A percentile compares a stretch with the other conserved stretches of the same genome.
Conservation (phyloP, 1,140 invertebrate species). For the Lordiphosa stackelbergi region DNA sequence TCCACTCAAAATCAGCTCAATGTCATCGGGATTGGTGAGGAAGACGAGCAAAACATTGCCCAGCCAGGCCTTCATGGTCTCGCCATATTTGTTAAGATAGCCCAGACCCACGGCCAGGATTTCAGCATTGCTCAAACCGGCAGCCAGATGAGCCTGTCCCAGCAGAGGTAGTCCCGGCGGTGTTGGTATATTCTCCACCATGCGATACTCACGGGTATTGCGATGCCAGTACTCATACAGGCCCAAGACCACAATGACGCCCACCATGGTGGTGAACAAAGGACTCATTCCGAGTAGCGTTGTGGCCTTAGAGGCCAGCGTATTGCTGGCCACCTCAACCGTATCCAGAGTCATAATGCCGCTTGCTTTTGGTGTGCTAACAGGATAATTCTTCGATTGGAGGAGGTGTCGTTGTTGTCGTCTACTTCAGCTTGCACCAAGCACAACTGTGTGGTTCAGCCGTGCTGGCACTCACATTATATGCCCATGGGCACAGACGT, state of each 20-base stretch:
- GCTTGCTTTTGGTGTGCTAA: neutral
- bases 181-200: constrained; percentile 79
- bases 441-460: constrained; percentile 46
- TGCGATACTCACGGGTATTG: constrained; percentile 57
- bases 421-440: constrained; percentile 30
- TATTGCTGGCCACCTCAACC: constrained; percentile 37
- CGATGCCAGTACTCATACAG: constrained; percentile 69
- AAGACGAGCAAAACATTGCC: constrained; percentile 83
- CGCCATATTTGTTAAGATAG: constrained; percentile 79
- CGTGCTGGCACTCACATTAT: constrained; percentile 27
- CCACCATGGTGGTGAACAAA: constrained; percentile 56
- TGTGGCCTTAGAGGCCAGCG: constrained; percentile 7
- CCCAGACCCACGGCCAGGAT: constrained; percentile 77
- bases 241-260: constrained; percentile 42
- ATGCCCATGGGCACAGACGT: constrained; percentile 17
- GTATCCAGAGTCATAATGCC: constrained; percentile 58
- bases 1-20: constrained; percentile 84
- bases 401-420: constrained; percentile 18
- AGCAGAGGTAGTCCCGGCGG: constrained; percentile 79
- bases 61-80: constrained; percentile 81
- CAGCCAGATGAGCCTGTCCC: constrained; percentile 79
- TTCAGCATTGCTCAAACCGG: constrained; percentile 79
- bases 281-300: constrained; percentile 45
- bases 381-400: constrained; percentile 1
- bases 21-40: constrained; percentile 82